Conservation (phyloP, 2,113 vertebrate species). For the Carassius gibelio region DNA sequence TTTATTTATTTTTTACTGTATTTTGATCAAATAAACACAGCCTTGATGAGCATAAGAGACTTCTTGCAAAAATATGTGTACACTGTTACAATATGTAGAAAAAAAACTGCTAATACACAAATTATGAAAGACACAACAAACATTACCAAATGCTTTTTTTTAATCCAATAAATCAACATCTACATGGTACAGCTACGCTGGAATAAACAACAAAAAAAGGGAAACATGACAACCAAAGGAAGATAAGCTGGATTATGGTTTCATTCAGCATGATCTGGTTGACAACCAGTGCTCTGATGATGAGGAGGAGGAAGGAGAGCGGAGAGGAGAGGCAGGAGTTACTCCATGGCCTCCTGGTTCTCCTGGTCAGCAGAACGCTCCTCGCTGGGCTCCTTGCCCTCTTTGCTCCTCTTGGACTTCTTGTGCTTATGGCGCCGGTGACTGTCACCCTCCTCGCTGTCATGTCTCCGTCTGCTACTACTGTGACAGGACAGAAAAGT, state of each 20-base stretch:
- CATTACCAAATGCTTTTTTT: slow-evolving; percentile 74
- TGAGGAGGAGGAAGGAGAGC: neutral
- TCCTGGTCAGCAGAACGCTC: slow-evolving; percentile 91
- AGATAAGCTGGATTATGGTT: slow-evolving; percentile 2
- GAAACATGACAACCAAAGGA: slow-evolving; percentile 48
- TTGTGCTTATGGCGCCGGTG: slow-evolving; percentile 99
- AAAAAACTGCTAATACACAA: neutral
- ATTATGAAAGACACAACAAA: slow-evolving; percentile 29
- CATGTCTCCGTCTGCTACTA: slow-evolving; percentile 94
- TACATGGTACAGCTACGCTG: slow-evolving; percentile 59
- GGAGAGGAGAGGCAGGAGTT: slow-evolving; percentile 49
- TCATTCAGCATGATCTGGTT: slow-evolving; percentile 15
- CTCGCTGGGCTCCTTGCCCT: slow-evolving; percentile 92
- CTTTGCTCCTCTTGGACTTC: slow-evolving; percentile 99
- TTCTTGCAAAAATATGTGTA: neutral
- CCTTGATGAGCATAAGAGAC: neutral
- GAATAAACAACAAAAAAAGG: slow-evolving; percentile 55
- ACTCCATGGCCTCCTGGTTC: slow-evolving; percentile 86
- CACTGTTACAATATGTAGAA: neutral
- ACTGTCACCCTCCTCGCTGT: slow-evolving; percentile 96
- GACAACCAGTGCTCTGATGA: slow-evolving; percentile 31
- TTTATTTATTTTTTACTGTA: neutral
- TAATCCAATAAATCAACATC: slow-evolving; percentile 69
- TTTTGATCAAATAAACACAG: neutral
- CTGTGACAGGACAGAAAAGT: slow-evolving; percentile 66